Evolutionary conservation across 1,140 invertebrate genomes (phyloP).

Genomic region (Charaxes varanes): DNA sequence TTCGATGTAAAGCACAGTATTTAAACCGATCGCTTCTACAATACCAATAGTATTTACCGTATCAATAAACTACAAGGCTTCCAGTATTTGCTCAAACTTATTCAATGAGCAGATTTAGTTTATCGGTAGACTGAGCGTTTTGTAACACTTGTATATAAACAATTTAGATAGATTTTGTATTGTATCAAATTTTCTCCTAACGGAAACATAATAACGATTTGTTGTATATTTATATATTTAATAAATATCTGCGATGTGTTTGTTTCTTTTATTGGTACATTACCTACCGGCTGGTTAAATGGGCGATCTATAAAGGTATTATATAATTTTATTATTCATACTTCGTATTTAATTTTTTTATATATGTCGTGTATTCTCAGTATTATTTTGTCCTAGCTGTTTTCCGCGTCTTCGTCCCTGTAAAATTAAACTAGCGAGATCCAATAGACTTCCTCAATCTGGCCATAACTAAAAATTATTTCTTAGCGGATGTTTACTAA

Average conservation of each 20-base stretch:
- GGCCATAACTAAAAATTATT: no score
- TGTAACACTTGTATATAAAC: conserved; percentile 36
- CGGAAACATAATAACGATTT: conserved; percentile 31
- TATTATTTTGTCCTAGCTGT: no score
- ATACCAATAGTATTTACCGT: conserved; percentile 3
- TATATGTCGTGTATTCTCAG: conserved; percentile 12
- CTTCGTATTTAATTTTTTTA: not conserved
- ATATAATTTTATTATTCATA: not conserved
- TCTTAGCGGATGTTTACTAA: no score
- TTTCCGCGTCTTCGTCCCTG: no score
- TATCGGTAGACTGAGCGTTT: conserved; percentile 22
- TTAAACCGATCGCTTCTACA: not conserved
- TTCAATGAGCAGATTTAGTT: conserved; percentile 19
- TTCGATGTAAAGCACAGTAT: not conserved
- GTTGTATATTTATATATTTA: conserved; percentile 43
- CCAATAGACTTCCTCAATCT: no score
- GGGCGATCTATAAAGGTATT: no score
- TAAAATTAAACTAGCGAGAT: no score
- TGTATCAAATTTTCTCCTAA: conserved; percentile 23
- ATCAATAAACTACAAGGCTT: conserved; percentile 22
- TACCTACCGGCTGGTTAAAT: no score
- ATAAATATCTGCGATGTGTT: conserved; percentile 39
- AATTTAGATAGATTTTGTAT: conserved; percentile 32
- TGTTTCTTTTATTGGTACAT: conserved; percentile 13
- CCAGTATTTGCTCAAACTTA: conserved; percentile 35